Base-by-base conservation (phyloP, 1,140 invertebrate species). In the Apis dorsata region DNA sequence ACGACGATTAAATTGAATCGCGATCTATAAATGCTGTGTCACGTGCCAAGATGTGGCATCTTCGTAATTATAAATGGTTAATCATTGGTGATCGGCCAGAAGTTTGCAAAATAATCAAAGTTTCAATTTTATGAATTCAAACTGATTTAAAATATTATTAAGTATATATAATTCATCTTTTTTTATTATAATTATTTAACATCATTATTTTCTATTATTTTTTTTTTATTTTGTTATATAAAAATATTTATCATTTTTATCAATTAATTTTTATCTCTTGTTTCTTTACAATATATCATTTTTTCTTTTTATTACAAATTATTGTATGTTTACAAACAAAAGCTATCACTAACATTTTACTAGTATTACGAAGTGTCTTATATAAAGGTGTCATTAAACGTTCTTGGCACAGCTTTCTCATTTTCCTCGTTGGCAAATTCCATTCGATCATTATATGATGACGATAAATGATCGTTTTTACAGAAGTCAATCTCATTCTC, bases 61-160 rank as follows among this genome's bases (percentile, higher is more conserved):
- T 69, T 81, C 78, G 77, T 76, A 74, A 74, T 88, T 80, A 72
- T 88, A 88, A 81, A 86, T 71, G 68, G 65, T 80, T 81, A 71
- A 88, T 86, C 62, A 75, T 44, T 88, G 87, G 84, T 86, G 55
- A 81, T 89, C 49, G 28, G 88, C 86, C 88, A 89, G 62, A n/a
- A 49, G 55, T 55, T 62, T 53, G 28, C 49, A 21, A 68, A 77
- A 69, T 49, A 5, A n/a, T 44, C 13, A 62, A 17, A 59, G 8
- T 53, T 68, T 57, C 34, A 44, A 57, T 17, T 59, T 59, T 19
- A 4, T 12, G 51, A 57, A 63, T 63, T 77, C 8, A 49, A 49
- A 11, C 34, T 21, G 17, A 57, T 57, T 34, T 17, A 34, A 68
- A 34, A 10, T 10, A 13, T 49, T 19, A 15, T 15, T 49, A n/a